Base-by-base conservation (phyloP, 1,140 invertebrate genomes). In the Littorina saxatilis region DNA sequence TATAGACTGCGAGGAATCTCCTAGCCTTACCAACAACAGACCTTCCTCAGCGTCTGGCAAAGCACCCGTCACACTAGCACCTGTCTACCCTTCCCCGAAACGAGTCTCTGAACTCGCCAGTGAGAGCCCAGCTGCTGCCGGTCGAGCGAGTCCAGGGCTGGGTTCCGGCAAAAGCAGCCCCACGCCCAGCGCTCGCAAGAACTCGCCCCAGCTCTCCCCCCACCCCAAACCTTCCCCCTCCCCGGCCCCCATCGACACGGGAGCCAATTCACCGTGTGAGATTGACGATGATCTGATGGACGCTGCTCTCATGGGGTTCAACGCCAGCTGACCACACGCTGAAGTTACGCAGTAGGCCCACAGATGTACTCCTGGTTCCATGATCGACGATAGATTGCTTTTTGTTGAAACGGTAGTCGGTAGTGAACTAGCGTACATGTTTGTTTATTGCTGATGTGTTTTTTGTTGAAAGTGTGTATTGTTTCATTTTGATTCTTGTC, bases 261-360 rank as follows among this genome's bases (percentile, higher is more conserved):
- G 88, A 29, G 66, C 50, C 35, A 83, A 87, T 77, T 96, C 96
- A 2, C 96, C 96, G 7, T 96, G 95, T 85, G 95, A 96, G 80
- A 96, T 96, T 79, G 96, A 97, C 87, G 96, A 97, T 90, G 96
- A 97, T 87, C 94, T 97, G 2, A 97, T 97, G 95, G 96, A 97
- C 89, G 96, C 96, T 89, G 96, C 96, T 1, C 92, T 97, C 32
- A 80, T 86, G 80, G 72, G 83, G 40, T 82, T 82, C 47, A 47
- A 82, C 50, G 58, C 73, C 52, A 79, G 80, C 47, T 78, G 74
- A 80, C 29, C 43, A 29, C 43, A 47, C 7, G 43, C 43, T 47
- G 5, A 9, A 17, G 43, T n/a, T n/a, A n/a, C n/a, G n/a, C n/a
- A n/a, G n/a, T n/a, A n/a, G n/a, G n/a, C n/a, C n/a, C n/a, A n/a